phyloP scores from a whole-genome alignment of 2,113 vertebrate species.

The Eolophus roseicapilla region DNA sequence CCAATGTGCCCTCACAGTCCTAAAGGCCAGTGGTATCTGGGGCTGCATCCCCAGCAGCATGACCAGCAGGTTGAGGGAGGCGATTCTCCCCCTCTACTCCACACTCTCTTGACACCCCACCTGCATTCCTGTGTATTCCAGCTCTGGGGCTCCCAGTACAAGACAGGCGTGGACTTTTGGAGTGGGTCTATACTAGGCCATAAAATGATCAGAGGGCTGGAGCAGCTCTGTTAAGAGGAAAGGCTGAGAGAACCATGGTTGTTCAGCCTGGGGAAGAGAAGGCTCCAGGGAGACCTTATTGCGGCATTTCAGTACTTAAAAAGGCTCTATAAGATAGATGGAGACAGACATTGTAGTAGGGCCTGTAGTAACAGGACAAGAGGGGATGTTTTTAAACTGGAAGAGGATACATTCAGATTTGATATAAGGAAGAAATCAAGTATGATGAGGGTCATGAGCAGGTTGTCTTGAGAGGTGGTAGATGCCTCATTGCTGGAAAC shows the following conservation, averaged over 20 bases:
- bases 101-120: neutral
- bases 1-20: neutral
- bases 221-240: neutral
- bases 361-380: neutral
- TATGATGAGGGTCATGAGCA: no score
- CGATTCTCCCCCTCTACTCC: neutral
- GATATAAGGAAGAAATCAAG: neutral
- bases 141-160: neutral
- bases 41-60: fast-evolving
- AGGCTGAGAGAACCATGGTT: neutral
- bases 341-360: neutral
- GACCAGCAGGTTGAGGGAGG: neutral
- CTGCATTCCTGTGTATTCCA: neutral
- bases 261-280: neutral
- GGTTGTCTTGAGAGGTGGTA: neutral
- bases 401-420: neutral
- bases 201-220: neutral
- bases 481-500: neutral
- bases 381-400: neutral
- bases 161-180: neutral
- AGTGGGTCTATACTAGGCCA: neutral
- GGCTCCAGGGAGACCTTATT: neutral
- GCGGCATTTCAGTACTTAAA: neutral
- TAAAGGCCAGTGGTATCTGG: neutral
- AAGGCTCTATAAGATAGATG: neutral